A percentile compares a stretch with the other conserved stretches of the same genome.
These are phyloP conservation scores for Dimorphilus gyrociliatus DNA, from an alignment of 2,888 invertebrate species.

Conservation along the genomic window DNA sequence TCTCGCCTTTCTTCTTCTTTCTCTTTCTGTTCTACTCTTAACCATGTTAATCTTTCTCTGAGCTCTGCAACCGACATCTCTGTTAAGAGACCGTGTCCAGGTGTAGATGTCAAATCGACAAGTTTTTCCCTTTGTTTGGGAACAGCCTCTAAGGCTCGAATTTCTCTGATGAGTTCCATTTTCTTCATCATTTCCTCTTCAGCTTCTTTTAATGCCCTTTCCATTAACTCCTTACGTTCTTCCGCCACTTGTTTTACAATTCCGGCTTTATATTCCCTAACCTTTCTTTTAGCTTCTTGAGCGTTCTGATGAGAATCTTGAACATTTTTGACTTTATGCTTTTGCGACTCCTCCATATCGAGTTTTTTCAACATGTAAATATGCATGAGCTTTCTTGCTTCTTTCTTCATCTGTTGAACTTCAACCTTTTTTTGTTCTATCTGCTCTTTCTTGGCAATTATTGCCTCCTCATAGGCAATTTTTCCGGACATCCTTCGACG, in stretches of 20 bases:
- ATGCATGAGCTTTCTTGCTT: slow-evolving; percentile 14
- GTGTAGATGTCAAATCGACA: slow-evolving; percentile 29
- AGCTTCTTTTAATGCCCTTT: slow-evolving; percentile 33
- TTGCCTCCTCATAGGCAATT: slow-evolving; percentile 37
- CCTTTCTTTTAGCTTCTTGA: slow-evolving; percentile 27
- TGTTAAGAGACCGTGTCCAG: slow-evolving; percentile 30
- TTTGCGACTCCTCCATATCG: slow-evolving; percentile 4
- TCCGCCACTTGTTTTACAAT: slow-evolving; percentile 33
- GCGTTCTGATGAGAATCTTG: slow-evolving; percentile 31
- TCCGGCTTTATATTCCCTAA: slow-evolving; percentile 32
- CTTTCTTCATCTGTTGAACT: slow-evolving; percentile 29
- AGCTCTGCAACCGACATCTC: slow-evolving; percentile 39
- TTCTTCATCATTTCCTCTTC: slow-evolving; percentile 34
- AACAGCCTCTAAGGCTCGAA: slow-evolving; percentile 33
- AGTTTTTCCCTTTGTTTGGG: slow-evolving; percentile 26
- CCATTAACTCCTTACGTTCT: slow-evolving; percentile 32
- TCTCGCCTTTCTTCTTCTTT: slow-evolving; percentile 29
- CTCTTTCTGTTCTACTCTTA: slow-evolving; percentile 21
- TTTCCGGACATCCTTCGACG: slow-evolving; percentile 30
- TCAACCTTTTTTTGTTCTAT: slow-evolving; percentile 24
- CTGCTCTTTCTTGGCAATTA: slow-evolving; percentile 29
- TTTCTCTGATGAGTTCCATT: slow-evolving; percentile 36
- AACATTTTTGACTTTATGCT: slow-evolving; percentile 23
- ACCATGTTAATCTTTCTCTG: slow-evolving; percentile 22
- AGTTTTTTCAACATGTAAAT: slow-evolving; percentile 1